A percentile compares a stretch with the other conserved stretches of the same genome.
Conservation (phyloP, 2,888 invertebrate species). For the Patella pellucida region DNA sequence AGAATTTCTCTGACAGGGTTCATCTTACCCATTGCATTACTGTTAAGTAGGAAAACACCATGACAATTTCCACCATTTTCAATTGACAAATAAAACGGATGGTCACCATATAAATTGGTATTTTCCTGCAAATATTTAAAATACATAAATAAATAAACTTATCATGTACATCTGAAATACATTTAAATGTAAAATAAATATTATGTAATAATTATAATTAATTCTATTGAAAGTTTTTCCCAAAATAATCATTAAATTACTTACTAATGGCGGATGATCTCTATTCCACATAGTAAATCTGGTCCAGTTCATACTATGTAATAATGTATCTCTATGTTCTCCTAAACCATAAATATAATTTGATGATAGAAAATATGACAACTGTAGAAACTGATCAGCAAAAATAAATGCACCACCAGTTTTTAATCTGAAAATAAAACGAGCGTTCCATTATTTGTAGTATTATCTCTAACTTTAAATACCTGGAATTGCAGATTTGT, state of each 20-base stretch:
- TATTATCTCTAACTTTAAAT: too few relatives aligned
- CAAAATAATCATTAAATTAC: background rate
- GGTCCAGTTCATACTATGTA: conserved; percentile 48
- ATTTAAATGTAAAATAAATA: too few relatives aligned
- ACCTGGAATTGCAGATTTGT: too few relatives aligned
- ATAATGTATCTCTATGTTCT: conserved; percentile 46
- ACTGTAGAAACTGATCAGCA: conserved; percentile 61
- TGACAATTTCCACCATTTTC: conserved; percentile 77
- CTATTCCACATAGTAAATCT: conserved; percentile 51
- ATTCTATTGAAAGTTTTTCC: too few relatives aligned
- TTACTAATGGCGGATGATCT: conserved; percentile 52
- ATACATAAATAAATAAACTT: too few relatives aligned
- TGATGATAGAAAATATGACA: conserved; percentile 55
- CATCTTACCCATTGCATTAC: conserved; percentile 76
- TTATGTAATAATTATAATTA: too few relatives aligned
- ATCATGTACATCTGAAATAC: too few relatives aligned
- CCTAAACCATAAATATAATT: conserved; percentile 61
- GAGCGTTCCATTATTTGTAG: too few relatives aligned
- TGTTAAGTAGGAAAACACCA: conserved; percentile 84
- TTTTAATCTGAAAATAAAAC: conserved; percentile 76
- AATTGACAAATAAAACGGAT: conserved; percentile 84
- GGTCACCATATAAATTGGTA: conserved; percentile 82
- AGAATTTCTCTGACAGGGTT: too few relatives aligned
- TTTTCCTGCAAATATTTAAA: conserved; percentile 41
- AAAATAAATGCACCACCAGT: conserved; percentile 73